Conservation (phyloP, 2,113 vertebrate species). For the Ondatra zibethicus region DNA sequence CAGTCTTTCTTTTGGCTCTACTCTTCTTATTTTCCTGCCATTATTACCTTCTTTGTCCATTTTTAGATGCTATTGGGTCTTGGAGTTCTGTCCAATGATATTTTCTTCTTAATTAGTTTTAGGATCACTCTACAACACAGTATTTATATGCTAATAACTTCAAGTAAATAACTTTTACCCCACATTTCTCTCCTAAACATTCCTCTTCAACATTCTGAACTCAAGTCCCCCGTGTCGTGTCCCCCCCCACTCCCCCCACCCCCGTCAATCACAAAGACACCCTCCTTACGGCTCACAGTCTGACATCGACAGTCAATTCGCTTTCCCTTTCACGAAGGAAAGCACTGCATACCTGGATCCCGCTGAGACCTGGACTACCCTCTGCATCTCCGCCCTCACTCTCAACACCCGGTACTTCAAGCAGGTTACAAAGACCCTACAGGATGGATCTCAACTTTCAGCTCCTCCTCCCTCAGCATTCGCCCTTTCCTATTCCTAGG, state of each 20-base stretch:
- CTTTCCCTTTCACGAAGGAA: neutral
- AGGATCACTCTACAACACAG: neutral
- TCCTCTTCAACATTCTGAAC: constrained; percentile 41
- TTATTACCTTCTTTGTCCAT: constrained; percentile 5
- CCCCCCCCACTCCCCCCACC: too few relatives aligned
- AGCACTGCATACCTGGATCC: neutral
- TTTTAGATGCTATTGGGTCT: neutral
- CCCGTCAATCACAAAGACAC: neutral
- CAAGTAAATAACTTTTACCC: neutral
- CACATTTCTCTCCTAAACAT: neutral
- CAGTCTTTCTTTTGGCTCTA: neutral
- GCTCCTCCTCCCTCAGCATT: neutral
- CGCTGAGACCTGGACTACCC: neutral
- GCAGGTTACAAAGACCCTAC: neutral
- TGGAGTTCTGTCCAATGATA: neutral
- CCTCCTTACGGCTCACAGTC: neutral
- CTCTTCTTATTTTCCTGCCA: constrained; percentile 43
- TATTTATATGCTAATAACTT: constrained; percentile 7
- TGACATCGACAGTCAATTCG: neutral
- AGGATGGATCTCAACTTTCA: neutral
- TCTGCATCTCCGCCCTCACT: neutral
- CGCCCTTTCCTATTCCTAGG: neutral
- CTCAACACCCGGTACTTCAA: neutral
- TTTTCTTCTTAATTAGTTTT: constrained; percentile 41
- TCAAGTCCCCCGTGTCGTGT: neutral